Evolutionary conservation across 1,140 invertebrate species (phyloP), one percentile per base, ranked within the genome.

Genomic region (Bursaphelenchus mucronatus): DNA sequence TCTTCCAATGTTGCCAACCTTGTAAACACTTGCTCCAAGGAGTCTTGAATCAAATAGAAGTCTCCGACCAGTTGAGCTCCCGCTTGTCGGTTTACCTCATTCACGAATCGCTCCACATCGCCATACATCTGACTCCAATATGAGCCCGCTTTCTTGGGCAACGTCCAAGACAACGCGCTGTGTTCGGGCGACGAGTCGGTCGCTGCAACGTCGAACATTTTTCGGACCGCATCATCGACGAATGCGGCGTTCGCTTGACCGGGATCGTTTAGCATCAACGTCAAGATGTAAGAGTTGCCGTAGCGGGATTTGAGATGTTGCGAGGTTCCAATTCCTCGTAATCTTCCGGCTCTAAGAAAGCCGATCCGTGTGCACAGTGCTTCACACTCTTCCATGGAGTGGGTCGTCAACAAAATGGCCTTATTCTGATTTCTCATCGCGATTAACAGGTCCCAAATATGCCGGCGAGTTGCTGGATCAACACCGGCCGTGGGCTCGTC

Each of bases 291-390:
- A 0, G 58, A 61, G 51, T 61, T 61, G 13, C 58, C 58, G n/a
- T 56, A 61, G 50, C 54, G 30, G 30, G 30, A 30, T 69, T 89
- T 88, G 8, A 90, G 82, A 67, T 88, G 85, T 50, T 88, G 86
- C 86, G 87, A 85, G 30, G 85, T 85, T 10, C 88, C 88, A 52
- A 89, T 82, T 68, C 88, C 89, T 59, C 85, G 86, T 63, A 92
- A 85, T 59, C 87, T 84, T 0, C 91, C 91, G 76, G 87, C 87
- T 0, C 90, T 89, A 90, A 93, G 91, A 51, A 93, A 89, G 30
- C 89, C 90, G 53, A 92, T 79, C 53, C 89, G 82, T 39, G 89
- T 88, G 75, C 90, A 93, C 6, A 92, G 83, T 13, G 88, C 90
- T 82, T 93, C 90, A 75, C 89, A 89, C 82, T 91, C 89, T 15